Percentiles rank a stretch among this genome's conserved stretches.
Conservation (phyloP, 2,113 vertebrate species). For the Corythoichthys haematopterus region DNA sequence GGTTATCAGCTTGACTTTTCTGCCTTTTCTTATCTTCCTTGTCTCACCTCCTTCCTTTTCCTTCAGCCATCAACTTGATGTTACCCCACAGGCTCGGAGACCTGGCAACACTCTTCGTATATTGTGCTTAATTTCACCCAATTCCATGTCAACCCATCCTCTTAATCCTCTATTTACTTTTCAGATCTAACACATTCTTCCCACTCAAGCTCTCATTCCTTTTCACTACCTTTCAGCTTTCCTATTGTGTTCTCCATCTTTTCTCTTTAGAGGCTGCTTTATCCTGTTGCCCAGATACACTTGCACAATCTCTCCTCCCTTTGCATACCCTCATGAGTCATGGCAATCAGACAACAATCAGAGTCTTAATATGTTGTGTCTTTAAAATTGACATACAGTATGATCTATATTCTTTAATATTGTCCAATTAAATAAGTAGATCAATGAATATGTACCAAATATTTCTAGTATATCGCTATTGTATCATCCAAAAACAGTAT, state of each 20-base stretch:
- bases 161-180: constrained; percentile 27
- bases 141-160: constrained; percentile 25
- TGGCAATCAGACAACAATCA: constrained; percentile 47
- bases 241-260: neutral
- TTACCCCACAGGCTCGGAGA: constrained; percentile 13
- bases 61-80: constrained; percentile 6
- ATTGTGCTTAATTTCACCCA: constrained; percentile 9
- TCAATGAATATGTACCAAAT: neutral
- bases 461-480: too few species aligned
- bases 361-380: constrained; percentile 61
- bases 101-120: neutral
- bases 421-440: neutral
- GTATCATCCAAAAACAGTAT: too few species aligned
- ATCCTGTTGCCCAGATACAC: neutral
- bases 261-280: neutral
- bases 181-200: constrained; percentile 37
- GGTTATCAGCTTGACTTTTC: constrained; percentile 41
- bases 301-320: constrained; percentile 27
- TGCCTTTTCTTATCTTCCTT: constrained; percentile 43
- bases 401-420: neutral
- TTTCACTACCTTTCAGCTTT: constrained; percentile 4
- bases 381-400: constrained; percentile 21
- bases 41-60: constrained; percentile 19
- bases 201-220: constrained; percentile 14
- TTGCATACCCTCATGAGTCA: constrained; percentile 10